Evolutionary conservation across 1,140 invertebrate genomes (phyloP), one percentile per base, ranked within the genome.

Genomic region (Drosophila simulans): DNA sequence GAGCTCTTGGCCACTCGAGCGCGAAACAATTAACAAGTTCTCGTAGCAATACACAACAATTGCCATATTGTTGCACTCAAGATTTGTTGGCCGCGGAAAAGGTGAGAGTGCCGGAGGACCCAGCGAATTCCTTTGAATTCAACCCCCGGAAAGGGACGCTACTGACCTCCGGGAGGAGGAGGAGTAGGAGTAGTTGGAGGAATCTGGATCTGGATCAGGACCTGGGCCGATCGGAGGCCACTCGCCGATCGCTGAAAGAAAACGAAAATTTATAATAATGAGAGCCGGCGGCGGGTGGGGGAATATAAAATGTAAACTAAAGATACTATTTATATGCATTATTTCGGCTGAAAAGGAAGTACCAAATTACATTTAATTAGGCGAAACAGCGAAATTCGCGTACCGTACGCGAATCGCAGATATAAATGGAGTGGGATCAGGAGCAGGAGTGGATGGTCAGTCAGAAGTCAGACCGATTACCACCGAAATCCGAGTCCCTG

Each of bases 281-380:
- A 73, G 83, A 5, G 49, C 49, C 45, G 59, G 63, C 7, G 42
- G 51, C 37, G 58, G 54, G 48, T 35, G 54, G 40, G 60, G 52
- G 55, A 64, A 54, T 62, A 88, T 89, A 80, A 89, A 89, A 86
- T 89, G 83, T 86, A 89, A 88, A 72, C 83, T 84, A 89, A 88
- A 84, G 84, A 89, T 84, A 88, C 84, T 89, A 84, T 88, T 88
- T 88, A 88, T 88, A 84, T 88, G 84, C 80, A 89, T 88, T 88
- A 88, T 88, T 85, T 91, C 79, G 88, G 88, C 82, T 91, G 89
- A 91, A 89, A 86, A 91, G 89, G 89, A 91, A 91, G 82, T 91
- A 82, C 84, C 80, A 91, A 91, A 91, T 91, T 91, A 91, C 89
- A 91, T 91, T 91, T 91, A 91, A 91, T 91, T 91, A 91, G 84